These are phyloP conservation scores for Anastrepha ludens DNA, from an alignment of 1,140 invertebrate species.

Conservation along the genomic window DNA sequence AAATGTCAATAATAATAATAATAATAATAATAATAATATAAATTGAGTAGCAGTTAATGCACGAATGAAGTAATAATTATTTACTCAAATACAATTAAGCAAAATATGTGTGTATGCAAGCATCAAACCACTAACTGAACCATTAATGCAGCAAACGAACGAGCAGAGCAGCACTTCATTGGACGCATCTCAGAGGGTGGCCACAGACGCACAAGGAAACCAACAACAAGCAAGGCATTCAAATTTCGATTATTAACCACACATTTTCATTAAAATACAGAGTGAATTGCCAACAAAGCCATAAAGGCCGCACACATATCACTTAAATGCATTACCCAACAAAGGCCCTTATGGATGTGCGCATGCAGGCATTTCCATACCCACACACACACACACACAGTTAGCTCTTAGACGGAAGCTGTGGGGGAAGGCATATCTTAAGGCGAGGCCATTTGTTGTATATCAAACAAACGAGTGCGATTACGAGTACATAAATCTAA, in stretches of 20 bases:
- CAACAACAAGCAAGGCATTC: background rate
- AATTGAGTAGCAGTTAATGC: too few species aligned
- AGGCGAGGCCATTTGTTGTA: conserved; percentile 32
- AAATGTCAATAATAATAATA: too few species aligned
- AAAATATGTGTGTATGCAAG: too few species aligned
- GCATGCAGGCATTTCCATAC: background rate
- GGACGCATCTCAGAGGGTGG: background rate
- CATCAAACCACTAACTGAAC: too few species aligned
- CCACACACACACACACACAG: background rate
- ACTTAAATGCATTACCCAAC: background rate
- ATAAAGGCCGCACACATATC: background rate
- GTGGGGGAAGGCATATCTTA: background rate
- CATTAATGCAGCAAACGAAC: too few species aligned
- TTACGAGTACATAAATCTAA: background rate
- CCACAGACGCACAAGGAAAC: background rate
- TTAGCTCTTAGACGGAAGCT: background rate
- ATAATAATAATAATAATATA: too few species aligned
- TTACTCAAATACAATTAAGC: too few species aligned
- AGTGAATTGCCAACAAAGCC: conserved; percentile 15
- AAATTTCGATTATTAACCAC: conserved; percentile 1
- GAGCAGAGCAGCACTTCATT: too few species aligned
- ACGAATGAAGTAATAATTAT: too few species aligned
- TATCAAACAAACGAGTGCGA: background rate
- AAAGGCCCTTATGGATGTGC: background rate
- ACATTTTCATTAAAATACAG: background rate